Evolutionary conservation across 2,113 vertebrate species (phyloP).

Genomic region (Murina feae): DNA sequence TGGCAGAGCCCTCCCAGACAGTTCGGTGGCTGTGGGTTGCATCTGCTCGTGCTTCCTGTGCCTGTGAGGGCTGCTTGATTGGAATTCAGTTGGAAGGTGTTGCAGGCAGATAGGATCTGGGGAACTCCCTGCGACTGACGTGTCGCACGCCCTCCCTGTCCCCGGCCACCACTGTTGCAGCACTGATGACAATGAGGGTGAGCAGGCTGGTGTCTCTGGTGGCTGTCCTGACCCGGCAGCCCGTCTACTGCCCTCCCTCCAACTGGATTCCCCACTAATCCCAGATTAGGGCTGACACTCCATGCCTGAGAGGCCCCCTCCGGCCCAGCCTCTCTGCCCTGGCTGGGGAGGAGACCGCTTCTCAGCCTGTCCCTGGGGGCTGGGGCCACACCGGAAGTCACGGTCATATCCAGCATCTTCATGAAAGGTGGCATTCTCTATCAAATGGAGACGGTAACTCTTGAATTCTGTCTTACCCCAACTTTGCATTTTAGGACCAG

Average conservation of each 20-base stretch:
- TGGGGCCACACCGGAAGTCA: too few species aligned
- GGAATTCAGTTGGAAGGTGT: background rate
- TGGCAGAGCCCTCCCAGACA: too few species aligned
- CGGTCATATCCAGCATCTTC: background rate
- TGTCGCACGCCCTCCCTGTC: background rate
- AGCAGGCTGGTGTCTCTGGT: constrained; percentile 80
- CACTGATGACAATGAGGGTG: background rate
- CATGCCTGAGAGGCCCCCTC: background rate
- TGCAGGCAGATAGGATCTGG: background rate
- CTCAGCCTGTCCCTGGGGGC: background rate
- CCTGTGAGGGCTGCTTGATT: background rate
- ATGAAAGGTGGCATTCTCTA: background rate
- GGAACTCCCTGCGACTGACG: background rate
- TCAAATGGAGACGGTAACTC: background rate
- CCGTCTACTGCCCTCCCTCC: constrained; percentile 23
- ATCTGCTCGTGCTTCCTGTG: background rate
- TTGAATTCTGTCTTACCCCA: background rate
- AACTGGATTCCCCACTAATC: background rate
- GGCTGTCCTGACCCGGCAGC: constrained; percentile 81
- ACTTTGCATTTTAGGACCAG: background rate
- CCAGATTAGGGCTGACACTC: constrained; percentile 26
- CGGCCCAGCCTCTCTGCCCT: background rate
- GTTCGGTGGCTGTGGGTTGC: background rate
- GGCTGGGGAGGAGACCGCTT: background rate
- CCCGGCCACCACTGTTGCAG: accelerated